Evolutionary conservation across 2,797 vertebrate genomes (phyloP), one percentile per base, ranked within the genome.

Genomic region (Yasuhikotakia modesta): DNA sequence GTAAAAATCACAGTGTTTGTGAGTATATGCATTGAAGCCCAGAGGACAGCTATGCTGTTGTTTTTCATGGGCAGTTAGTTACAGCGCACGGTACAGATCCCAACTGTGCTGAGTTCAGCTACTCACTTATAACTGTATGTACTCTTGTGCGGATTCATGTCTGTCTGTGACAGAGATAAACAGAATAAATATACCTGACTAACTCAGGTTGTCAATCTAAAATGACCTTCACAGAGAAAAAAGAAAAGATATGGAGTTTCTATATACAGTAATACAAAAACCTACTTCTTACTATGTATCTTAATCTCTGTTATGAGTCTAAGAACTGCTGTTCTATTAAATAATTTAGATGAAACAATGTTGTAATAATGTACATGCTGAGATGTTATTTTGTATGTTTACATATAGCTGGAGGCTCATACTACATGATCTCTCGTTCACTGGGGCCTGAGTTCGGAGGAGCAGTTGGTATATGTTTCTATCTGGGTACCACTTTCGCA

Each of bases 341-440:
- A 39, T 7, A 30, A n/a, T 50, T 68, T 30, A 13, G n/a, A 24
- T 53, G 10, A 53, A 55, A 55, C n/a, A 55, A 10, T 58, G 11
- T 27, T 58, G 22, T 32, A 35, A 17, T 3, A 10, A 3, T 22
- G 27, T 39, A 7, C 50, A 16, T 55, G 1, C 4, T 55, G 45
- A 86, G 21, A 78, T 50, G 1, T 80, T 2, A 67, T n/a, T 84
- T 16, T 63, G 87, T 48, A 69, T 89, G 70, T 87, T 60, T 78
- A 48, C 76, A 90, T 79, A 52, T 91, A 99, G 97, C 97, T 83
- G 97, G 97, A n/a, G 97, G 97, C 5, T 96, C 97, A 10, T 99
- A 99, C 88, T 99, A 99, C 89, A 99, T 99, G 97, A 99, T 99
- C 88, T 99, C 97, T 0, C 96, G 97, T 65, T 99, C 97, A 0